Conservation (phyloP, 2,888 invertebrate species). For the Xestia c-nigrum region DNA sequence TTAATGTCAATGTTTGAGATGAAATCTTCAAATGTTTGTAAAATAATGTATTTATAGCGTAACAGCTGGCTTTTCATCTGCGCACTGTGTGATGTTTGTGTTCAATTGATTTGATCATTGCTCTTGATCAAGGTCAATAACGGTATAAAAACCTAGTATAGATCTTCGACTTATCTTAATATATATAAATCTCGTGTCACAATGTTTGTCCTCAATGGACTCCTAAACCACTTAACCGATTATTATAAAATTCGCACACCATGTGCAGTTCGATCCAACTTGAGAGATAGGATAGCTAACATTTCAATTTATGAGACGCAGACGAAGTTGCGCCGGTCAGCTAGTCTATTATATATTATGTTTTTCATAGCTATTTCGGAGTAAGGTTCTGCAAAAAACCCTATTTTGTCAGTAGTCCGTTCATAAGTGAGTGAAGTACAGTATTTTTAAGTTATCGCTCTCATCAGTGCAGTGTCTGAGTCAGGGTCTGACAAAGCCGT, state of each 20-base stretch:
- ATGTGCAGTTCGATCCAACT: no score
- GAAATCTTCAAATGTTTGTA: constrained; percentile 10
- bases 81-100: no score
- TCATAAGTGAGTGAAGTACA: not conserved
- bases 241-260: no score
- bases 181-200: no score
- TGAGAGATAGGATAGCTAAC: no score
- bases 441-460: not conserved
- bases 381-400: not conserved
- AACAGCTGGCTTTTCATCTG: constrained; percentile 16
- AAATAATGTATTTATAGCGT: not conserved
- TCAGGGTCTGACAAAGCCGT: not conserved
- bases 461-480: not conserved
- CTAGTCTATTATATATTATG: no score
- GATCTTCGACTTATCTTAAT: not conserved
- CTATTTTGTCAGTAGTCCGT: not conserved
- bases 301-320: no score
- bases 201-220: no score
- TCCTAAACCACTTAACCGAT: no score
- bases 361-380: not conserved
- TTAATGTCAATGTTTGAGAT: constrained; percentile 2
- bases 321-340: no score
- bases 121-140: constrained; percentile 1
- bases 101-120: constrained; percentile 3
- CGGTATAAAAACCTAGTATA: not conserved